A percentile compares a stretch with the other conserved stretches of the same genome.
These are phyloP conservation scores for Syrista parreyssii DNA, from an alignment of 2,888 invertebrate genomes.

Conservation along the genomic window DNA sequence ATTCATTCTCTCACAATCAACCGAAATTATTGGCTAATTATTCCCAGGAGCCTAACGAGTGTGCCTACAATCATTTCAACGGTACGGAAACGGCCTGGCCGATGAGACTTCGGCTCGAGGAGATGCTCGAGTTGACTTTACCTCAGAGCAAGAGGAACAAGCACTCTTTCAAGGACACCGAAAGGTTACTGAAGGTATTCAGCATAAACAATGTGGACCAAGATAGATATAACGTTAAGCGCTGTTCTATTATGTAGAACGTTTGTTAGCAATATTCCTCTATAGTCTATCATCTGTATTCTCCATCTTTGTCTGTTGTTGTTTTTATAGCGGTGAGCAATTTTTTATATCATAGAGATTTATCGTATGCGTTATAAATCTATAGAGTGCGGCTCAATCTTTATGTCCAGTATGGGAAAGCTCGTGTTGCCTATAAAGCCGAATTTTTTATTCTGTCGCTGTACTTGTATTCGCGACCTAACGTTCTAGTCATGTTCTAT, in stretches of 20 bases:
- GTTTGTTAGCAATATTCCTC: not conserved
- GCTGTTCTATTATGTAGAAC: constrained; percentile 61
- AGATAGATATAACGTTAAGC: constrained; percentile 61
- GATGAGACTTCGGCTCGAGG: constrained; percentile 52
- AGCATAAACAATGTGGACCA: constrained; percentile 64
- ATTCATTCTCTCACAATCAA: constrained; percentile 44
- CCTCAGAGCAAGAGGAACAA: constrained; percentile 45
- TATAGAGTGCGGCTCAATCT: not conserved
- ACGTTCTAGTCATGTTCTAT: not conserved
- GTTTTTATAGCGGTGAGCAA: not conserved
- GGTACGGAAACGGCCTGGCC: constrained; percentile 41
- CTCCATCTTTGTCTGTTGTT: not conserved
- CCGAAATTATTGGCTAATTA: constrained; percentile 30
- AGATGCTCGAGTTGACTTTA: constrained; percentile 56
- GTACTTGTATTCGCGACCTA: not conserved
- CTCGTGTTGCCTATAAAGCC: not conserved
- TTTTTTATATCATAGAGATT: not conserved
- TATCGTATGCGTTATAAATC: not conserved
- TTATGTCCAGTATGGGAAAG: not conserved
- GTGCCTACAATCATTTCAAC: constrained; percentile 6
- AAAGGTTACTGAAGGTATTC: constrained; percentile 61
- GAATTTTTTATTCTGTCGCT: not conserved
- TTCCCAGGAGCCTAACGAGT: constrained; percentile 15
- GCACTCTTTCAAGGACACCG: constrained; percentile 56
- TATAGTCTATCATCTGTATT: not conserved